Percentiles rank a stretch among this genome's conserved stretches.
Evolutionary conservation across 2,797 vertebrate genomes (phyloP).

Genomic region (Ammospiza maritima): DNA sequence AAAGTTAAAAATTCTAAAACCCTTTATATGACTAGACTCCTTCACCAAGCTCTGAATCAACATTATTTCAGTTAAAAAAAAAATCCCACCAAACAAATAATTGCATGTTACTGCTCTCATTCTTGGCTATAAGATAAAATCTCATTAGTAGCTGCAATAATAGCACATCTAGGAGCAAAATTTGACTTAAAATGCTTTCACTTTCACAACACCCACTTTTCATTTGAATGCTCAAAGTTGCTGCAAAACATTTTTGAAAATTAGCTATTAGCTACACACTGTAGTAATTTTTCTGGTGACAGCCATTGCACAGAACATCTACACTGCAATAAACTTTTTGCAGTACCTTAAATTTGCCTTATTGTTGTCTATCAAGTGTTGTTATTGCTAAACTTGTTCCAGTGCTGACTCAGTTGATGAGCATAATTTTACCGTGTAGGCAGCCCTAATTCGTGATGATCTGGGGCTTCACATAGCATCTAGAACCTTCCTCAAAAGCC

Average conservation of each 20-base stretch:
- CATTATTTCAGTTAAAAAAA: not conserved
- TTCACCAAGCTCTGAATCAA: not conserved
- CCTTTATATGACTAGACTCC: not conserved
- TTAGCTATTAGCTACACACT: not conserved
- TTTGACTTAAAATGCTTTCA: not conserved
- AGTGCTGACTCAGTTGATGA: constrained; percentile 56
- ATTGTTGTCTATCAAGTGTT: constrained; percentile 30
- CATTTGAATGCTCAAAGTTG: not conserved
- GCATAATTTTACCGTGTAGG: constrained; percentile 30
- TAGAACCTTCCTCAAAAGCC: constrained; percentile 43
- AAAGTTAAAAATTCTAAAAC: not conserved
- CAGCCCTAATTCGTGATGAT: constrained; percentile 19
- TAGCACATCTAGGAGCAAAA: not conserved
- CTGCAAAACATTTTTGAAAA: constrained; percentile 11
- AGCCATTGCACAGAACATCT: not conserved
- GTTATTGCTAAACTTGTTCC: constrained; percentile 21
- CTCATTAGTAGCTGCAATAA: constrained; percentile 29
- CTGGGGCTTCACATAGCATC: not conserved
- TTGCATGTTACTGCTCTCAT: not conserved
- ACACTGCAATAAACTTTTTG: not conserved
- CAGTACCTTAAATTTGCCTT: constrained; percentile 10
- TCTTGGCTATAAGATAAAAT: constrained; percentile 9
- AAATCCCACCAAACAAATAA: not conserved
- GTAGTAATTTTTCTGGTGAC: constrained; percentile 17
- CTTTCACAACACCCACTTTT: constrained; percentile 22